Evolutionary conservation across 2,888 invertebrate genomes (phyloP), one percentile per base, ranked within the genome.

Genomic region (Hemithea aestivaria): DNA sequence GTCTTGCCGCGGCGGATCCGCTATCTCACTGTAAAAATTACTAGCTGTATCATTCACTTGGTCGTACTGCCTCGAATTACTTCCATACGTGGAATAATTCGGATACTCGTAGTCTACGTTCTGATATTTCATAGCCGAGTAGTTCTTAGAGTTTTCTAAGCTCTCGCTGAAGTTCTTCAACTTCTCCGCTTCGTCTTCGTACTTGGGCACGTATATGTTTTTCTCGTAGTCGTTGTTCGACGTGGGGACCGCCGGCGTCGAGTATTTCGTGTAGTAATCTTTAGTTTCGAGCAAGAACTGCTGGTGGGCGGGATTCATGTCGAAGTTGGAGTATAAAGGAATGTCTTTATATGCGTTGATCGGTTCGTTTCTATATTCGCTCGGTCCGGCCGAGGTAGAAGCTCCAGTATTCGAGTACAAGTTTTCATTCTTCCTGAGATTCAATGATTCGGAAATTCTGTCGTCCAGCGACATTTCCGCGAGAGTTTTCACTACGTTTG

Each of bases 391-490:
- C 0, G 72, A 69, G 0, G 71, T 62, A 0, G 71, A 62, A 0
- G 73, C 61, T 0, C 50, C 55, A 3, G 53, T 66, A 35, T 81
- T 81, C 1, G 72, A 65, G 46, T 83, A 83, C 20, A 75, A 45
- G 22, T 70, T 73, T 30, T 84, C 82, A 39, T 81, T 80, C 40
- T 81, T 84, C 25, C 81, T 74, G 60, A 87, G 81, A 69, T 87
- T 87, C 56, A 87, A 49, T 3, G 87, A 87, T 66, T 82, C 82
- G 0, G 87, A 87, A 47, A 87, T 85, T 72, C 73, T 71, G 48
- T 87, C 87, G 54, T 87, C 87, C 42, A 87, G 62, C 31, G 87
- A 87, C 77, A 85, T 75, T 33, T 73, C 61, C 3, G 76, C 66
- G 33, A 84, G 30, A 0, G 73, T 55, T 6, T 60, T 55, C 1